phyloP scores from a whole-genome alignment of 2,797 vertebrate genomes.

The Chanos chanos region DNA sequence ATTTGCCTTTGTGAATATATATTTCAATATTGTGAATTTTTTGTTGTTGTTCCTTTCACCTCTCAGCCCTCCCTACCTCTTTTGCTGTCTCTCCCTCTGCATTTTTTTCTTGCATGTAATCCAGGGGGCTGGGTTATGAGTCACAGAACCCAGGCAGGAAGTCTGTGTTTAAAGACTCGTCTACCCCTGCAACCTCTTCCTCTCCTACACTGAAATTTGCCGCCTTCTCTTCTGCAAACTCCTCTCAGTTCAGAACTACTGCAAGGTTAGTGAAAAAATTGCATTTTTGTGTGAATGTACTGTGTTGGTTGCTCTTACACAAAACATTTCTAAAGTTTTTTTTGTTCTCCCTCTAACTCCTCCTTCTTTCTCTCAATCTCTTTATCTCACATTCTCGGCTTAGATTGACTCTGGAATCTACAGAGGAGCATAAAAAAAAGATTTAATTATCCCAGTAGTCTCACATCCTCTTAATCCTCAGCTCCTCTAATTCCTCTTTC shows the following conservation, averaged over 20 bases:
- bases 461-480: too few relatives aligned
- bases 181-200: conserved; percentile 28
- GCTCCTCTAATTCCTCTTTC: too few relatives aligned
- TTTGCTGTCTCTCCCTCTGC: not conserved
- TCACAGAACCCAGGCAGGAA: conserved; percentile 56
- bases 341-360: too few relatives aligned
- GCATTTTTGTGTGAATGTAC: not conserved
- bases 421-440: too few relatives aligned
- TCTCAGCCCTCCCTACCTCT: not conserved
- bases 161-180: not conserved
- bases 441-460: too few relatives aligned
- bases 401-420: not conserved
- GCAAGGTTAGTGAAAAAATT: conserved; percentile 33
- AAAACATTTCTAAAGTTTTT: conserved; percentile 26
- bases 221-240: not conserved
- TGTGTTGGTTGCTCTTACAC: not conserved
- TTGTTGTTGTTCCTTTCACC: too few relatives aligned
- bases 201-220: conserved; percentile 3
- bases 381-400: not conserved
- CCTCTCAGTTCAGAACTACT: not conserved
- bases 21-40: too few relatives aligned
- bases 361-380: not conserved
- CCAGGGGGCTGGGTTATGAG: conserved; percentile 47
- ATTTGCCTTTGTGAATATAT: too few relatives aligned
- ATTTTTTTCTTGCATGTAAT: conserved; percentile 18